phyloP scores from a whole-genome alignment of 2,797 vertebrate species.

The Tapirus indicus region DNA sequence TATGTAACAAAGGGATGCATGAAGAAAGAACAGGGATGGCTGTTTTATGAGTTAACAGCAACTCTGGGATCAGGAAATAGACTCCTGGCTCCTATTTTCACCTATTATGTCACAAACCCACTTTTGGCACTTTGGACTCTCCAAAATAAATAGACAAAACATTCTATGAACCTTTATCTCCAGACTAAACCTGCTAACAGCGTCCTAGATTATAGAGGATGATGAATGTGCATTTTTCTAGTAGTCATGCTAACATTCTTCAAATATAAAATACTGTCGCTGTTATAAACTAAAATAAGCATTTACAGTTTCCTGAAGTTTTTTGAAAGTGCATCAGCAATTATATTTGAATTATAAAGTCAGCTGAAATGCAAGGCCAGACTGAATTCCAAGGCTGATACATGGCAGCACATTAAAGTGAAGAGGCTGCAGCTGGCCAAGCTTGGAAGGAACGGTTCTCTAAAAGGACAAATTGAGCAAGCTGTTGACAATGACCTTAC shows the following conservation, averaged over 20 bases:
- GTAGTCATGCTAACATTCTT: constrained; percentile 75
- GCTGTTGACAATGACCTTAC: constrained; percentile 85
- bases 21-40: neutral
- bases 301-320: constrained; percentile 81
- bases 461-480: constrained; percentile 84
- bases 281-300: constrained; percentile 82
- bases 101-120: neutral
- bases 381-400: constrained; percentile 86
- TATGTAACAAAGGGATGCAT: neutral
- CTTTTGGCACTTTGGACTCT: neutral
- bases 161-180: constrained; percentile 59
- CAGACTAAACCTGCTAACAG: constrained; percentile 61
- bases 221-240: constrained; percentile 75
- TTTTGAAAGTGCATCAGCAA: constrained; percentile 86
- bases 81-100: constrained; percentile 19
- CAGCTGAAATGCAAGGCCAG: constrained; percentile 83
- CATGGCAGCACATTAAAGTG: constrained; percentile 79
- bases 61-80: neutral
- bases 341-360: constrained; percentile 88
- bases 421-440: constrained; percentile 86
- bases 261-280: constrained; percentile 81
- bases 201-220: constrained; percentile 36
- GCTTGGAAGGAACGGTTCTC: constrained; percentile 82
- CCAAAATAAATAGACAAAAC: constrained; percentile 61
- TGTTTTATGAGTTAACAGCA: neutral